Base-by-base conservation (phyloP, 1,140 invertebrate species). In the Drosophila pruinosa region DNA sequence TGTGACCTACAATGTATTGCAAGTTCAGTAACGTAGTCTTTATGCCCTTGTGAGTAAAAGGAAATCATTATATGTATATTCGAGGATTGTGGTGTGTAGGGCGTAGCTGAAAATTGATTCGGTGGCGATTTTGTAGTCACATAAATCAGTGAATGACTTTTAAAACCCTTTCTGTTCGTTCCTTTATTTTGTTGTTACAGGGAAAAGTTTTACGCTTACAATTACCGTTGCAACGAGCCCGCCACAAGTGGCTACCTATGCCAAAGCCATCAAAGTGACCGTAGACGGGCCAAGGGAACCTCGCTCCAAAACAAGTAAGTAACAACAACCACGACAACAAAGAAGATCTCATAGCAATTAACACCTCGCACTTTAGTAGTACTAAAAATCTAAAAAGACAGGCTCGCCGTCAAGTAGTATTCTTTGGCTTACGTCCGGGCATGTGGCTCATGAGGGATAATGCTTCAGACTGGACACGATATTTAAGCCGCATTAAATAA, bases 231-330 rank as follows among this genome's bases (percentile, higher is more conserved):
- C 95, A 67, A 97, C 97, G 22, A 95, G 94, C 71, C 98, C 98
- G 56, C 97, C 97, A 31, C 97, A 99, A 93, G 95, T 99, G 52
- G 95, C 97, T 17, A 98, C 98, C 14, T 99, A 99, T 92, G 95
- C 94, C 79, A 98, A 99, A 93, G 98, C 98, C 41, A 99, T 99
- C 92, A 99, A 99, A 94, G 98, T 99, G 36, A 99, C 98, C 24
- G 98, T 99, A 21, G 98, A 99, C 92, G 98, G 98, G 79, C 98
- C 98, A 0, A 92, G 98, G 81, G 98, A 99, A 91, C 98, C 98
- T 0, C 93, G 98, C 90, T 98, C 97, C 61, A 99, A 99, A 94
- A 97, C 97, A 91, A 97, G 98, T 98, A 95, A 98, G 97, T 96
- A 75, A 39, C 34, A 24, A 34, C 10, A 36, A 21, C 22, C 19